These are phyloP conservation scores for Pseudochromis fuscus DNA, from an alignment of 2,797 vertebrate genomes.

Conservation along the genomic window DNA sequence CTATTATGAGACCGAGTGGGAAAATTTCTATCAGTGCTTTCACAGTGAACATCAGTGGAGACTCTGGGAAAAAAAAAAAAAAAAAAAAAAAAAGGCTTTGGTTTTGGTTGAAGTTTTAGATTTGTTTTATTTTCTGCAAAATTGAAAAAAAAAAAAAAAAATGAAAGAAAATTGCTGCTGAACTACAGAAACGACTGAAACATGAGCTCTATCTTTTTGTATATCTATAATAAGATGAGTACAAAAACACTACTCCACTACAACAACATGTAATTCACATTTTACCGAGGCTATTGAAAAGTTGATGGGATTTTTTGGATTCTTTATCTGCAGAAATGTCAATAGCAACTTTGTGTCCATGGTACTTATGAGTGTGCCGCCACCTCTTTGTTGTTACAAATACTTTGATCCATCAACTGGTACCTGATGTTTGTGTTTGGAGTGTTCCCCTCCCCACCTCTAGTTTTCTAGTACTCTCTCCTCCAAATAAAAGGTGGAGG, in stretches of 20 bases:
- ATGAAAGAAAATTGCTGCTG: neutral
- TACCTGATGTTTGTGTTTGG: constrained; percentile 34
- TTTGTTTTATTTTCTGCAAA: neutral
- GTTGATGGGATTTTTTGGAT: constrained; percentile 37
- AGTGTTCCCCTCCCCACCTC: constrained; percentile 45
- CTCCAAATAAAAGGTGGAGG: constrained; percentile 35
- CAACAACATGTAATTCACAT: constrained; percentile 31
- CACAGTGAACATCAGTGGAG: neutral
- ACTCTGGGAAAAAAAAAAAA: too few species aligned
- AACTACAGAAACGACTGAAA: neutral
- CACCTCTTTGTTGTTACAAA: constrained; percentile 41
- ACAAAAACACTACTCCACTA: constrained; percentile 36
- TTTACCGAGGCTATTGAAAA: constrained; percentile 41
- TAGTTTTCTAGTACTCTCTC: constrained; percentile 42
- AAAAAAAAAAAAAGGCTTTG: constrained; percentile 8
- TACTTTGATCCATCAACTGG: constrained; percentile 45
- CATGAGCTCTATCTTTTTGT: neutral
- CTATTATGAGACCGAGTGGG: constrained; percentile 7
- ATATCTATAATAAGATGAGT: neutral
- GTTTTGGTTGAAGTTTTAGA: constrained; percentile 13
- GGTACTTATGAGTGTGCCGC: constrained; percentile 16
- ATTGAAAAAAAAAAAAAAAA: too few species aligned
- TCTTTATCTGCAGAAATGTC: constrained; percentile 69
- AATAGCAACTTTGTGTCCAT: constrained; percentile 55
- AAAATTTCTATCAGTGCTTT: constrained; percentile 12